Base-by-base conservation (phyloP, 2,888 invertebrate species). In the Aromia moschata region DNA sequence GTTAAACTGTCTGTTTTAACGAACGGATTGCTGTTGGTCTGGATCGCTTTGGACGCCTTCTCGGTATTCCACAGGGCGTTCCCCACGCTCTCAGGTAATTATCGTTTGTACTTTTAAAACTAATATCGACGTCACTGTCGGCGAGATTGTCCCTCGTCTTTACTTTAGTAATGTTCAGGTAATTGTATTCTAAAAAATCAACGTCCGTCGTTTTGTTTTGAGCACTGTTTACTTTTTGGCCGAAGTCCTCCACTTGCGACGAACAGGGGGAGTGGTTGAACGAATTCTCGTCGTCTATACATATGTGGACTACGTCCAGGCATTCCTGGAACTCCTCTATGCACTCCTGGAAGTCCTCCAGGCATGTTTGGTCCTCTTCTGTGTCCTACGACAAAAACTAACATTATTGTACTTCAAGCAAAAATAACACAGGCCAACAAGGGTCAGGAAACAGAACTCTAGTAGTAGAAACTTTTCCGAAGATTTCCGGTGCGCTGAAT, bases 281-380 rank as follows among this genome's bases (percentile, higher is more conserved):
- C 2, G 82, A 77, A 55, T 85, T 84, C 70, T 86, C 86, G 11
- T 85, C 85, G 63, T 87, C 87, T 16, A 86, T 80, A 68, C 86
- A 86, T 71, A 87, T 86, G 69, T 86, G 86, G 10, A 87, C 85
- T 2, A 85, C 85, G 74, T 87, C 86, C 53, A 87, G 68, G 12
- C 86, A 86, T 72, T 87, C 87, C 2, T 86, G 86, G 67, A 87
- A 87, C 70, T 87, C 87, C 74, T 87, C 87, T 38, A 87, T 83
- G 68, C 87, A 87, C 76, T 87, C 87, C 74, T 87, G 87, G 70
- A 86, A 87, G 40, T 87, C 87, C 57, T 87, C 87, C 78, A 87
- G 82, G 37, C 86, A 86, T 0, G 86, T 87, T 70, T 86, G 86
- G 67, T 87, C 86, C 56, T 87, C 86, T 30, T 86, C 85, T 53